These are phyloP conservation scores for Ataeniobius toweri DNA, from an alignment of 2,797 vertebrate species.

Conservation along the genomic window DNA sequence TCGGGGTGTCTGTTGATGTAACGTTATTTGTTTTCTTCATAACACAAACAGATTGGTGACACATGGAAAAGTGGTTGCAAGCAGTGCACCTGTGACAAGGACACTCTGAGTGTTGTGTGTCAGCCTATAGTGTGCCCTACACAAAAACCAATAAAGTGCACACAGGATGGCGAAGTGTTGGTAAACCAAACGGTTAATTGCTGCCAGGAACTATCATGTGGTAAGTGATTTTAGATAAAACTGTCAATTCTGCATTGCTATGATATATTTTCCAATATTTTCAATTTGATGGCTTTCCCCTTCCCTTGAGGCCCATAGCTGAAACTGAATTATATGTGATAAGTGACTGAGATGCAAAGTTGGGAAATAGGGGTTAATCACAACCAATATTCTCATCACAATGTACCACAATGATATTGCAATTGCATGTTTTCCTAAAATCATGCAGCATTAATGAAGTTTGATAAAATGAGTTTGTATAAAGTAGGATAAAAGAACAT, in stretches of 20 bases:
- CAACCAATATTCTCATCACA: no score
- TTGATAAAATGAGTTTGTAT: not conserved
- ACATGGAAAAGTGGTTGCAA: conserved; percentile 82
- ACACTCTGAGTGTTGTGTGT: conserved; percentile 70
- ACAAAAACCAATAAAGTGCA: conserved; percentile 43
- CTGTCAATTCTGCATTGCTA: no score
- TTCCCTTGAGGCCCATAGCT: no score
- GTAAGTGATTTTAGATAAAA: conserved; percentile 58
- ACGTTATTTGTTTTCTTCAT: not conserved
- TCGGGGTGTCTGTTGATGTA: not conserved
- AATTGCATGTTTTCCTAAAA: no score
- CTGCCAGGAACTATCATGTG: conserved; percentile 73
- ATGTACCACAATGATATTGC: no score
- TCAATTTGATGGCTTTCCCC: no score
- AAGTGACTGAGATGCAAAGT: no score
- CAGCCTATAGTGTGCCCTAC: conserved; percentile 61
- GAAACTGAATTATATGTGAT: no score
- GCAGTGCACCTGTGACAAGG: conserved; percentile 79
- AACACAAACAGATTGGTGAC: conserved; percentile 78
- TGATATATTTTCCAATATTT: no score
- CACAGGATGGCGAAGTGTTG: conserved; percentile 65
- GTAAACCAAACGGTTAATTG: conserved; percentile 72
- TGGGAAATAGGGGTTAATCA: no score
- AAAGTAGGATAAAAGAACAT: not conserved
- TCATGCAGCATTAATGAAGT: no score